Evolutionary conservation across 2,797 vertebrate genomes (phyloP), one percentile per base, ranked within the genome.

Genomic region (Sternotherus odoratus): DNA sequence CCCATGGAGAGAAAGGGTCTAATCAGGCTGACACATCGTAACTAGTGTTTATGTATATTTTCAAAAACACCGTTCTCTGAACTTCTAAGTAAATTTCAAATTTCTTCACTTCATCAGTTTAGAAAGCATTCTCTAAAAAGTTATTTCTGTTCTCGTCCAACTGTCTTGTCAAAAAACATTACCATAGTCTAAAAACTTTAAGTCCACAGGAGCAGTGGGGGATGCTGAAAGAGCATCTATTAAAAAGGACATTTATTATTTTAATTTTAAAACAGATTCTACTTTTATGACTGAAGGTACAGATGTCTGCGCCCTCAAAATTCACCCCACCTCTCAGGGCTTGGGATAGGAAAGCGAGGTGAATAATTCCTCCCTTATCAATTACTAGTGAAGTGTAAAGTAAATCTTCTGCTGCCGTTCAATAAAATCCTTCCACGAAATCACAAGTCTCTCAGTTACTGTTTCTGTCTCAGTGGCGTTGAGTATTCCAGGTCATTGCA

Each of bases 401-500:
- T 92, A 97, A 97, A 95, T 92, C 91, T 87, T 92, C 91, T 87
- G 91, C 46, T 85, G 87, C 88, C 77, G 82, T 94, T 97, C 96
- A 96, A 77, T 97, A 96, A 97, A 96, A 97, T 92, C 94, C 96
- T 96, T 89, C 82, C 89, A 92, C 77, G 81, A 94, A 97, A 95
- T 94, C 91, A 36, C 56, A 90, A 95, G 92, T 94, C 96, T 94
- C 96, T 36, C 93, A 89, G 84, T 95, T 96, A 95, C 97, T 92
- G 91, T 94, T 95, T 95, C 96, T 94, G 97, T 98, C 97, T 97
- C 97, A 72, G 89, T 69, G 77, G 97, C 95, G 92, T 85, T 92
- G 97, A 98, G 93, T 78, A 97, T 98, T 98, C 97, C 97, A 98
- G 98, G 98, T 99, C 98, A 98, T 91, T 1, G 97, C 97, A 97